phyloP scores from a whole-genome alignment of 2,888 invertebrate genomes.

The Allacma fusca region DNA sequence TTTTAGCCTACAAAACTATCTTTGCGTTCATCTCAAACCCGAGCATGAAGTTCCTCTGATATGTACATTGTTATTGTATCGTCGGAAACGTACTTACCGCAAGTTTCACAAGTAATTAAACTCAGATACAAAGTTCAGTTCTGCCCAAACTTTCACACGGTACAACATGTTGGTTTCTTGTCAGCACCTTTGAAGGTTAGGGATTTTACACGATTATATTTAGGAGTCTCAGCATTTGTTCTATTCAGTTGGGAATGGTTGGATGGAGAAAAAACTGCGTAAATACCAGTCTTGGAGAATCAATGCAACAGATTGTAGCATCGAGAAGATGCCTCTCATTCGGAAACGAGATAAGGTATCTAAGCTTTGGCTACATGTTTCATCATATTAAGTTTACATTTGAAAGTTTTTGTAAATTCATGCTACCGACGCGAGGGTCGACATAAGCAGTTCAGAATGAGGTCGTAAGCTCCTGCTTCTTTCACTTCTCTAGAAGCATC shows the following conservation, averaged over 20 bases:
- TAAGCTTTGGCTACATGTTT: not conserved
- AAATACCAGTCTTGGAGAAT: not conserved
- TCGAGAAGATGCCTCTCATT: not conserved
- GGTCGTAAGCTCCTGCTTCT: not conserved
- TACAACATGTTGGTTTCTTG: no score
- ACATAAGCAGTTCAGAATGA: conserved; percentile 17
- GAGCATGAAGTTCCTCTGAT: no score
- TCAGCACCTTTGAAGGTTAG: no score
- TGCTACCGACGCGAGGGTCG: not conserved
- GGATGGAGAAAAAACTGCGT: not conserved
- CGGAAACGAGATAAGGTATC: conserved; percentile 7
- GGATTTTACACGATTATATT: no score
- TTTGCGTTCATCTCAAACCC: no score
- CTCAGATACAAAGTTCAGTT: no score
- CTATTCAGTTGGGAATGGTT: not conserved
- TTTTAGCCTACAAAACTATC: no score
- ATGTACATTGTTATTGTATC: no score
- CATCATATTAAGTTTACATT: conserved; percentile 12
- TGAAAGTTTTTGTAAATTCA: conserved; percentile 6
- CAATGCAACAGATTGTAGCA: conserved; percentile 4
- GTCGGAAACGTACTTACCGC: no score
- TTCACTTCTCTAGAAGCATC: not conserved
- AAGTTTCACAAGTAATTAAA: no score
- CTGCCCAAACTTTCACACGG: no score
- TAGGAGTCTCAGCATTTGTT: not conserved